Evolutionary conservation across 2,888 invertebrate genomes (phyloP).

Genomic region (Gisinianus flammeolus): DNA sequence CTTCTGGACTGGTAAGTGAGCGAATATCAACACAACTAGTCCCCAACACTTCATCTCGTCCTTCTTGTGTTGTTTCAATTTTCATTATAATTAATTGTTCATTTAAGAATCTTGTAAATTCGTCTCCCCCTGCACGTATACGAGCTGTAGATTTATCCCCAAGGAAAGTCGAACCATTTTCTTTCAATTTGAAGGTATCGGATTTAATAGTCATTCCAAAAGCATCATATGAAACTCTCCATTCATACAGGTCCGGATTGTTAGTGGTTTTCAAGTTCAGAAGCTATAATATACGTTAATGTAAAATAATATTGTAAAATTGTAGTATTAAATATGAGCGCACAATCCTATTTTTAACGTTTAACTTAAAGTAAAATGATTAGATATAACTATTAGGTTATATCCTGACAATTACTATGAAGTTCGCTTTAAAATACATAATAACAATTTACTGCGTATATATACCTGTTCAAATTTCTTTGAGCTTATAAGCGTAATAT

Average conservation of each 20-base stretch:
- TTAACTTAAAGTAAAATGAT: too few relatives aligned
- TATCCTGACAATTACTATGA: too few relatives aligned
- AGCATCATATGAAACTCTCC: background rate
- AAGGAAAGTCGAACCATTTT: background rate
- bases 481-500: conserved; percentile 4
- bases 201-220: conserved; percentile 13
- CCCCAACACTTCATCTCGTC: background rate
- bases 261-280: background rate
- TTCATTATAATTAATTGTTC: conserved; percentile 7
- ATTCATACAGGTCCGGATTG: background rate
- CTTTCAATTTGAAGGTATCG: background rate
- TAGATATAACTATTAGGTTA: too few relatives aligned
- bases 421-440: too few relatives aligned
- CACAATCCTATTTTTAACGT: too few relatives aligned
- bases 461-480: conserved; percentile 11
- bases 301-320: too few relatives aligned
- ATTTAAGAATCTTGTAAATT: conserved; percentile 16
- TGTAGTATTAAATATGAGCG: too few relatives aligned
- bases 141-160: conserved; percentile 34
- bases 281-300: conserved; percentile 10
- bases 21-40: background rate
- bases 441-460: too few relatives aligned
- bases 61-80: background rate
- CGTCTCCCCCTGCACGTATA: conserved; percentile 11
- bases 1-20: background rate